These are phyloP conservation scores for Rallus limicola DNA, from an alignment of 2,113 vertebrate species.

Conservation along the genomic window DNA sequence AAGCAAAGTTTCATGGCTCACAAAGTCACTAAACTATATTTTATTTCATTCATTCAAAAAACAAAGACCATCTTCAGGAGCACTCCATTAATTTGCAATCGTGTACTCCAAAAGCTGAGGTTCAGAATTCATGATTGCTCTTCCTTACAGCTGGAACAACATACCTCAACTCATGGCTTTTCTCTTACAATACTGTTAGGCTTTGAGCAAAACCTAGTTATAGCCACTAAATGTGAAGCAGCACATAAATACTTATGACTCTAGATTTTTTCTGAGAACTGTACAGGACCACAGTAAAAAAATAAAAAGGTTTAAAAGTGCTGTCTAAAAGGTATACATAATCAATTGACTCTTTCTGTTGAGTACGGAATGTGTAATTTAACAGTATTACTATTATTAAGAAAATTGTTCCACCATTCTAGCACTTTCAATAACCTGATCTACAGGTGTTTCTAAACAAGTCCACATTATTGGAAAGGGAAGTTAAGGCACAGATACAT, in stretches of 20 bases:
- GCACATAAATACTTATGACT: neutral
- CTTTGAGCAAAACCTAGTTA: neutral
- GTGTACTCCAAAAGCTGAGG: neutral
- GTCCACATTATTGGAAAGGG: neutral
- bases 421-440: neutral
- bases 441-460: neutral
- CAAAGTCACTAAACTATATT: neutral
- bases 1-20: neutral
- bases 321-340: neutral
- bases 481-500: neutral
- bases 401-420: neutral
- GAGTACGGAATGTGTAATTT: neutral
- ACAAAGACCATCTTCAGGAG: neutral
- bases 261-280: neutral
- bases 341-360: neutral
- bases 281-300: neutral
- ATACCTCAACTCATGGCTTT: neutral
- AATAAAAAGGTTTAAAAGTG: neutral
- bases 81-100: too few species aligned
- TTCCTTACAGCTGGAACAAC: neutral
- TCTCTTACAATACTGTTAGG: neutral
- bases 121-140: neutral
- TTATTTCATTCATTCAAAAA: neutral
- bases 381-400: neutral
- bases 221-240: neutral